Conservation (phyloP, 2,888 invertebrate genomes). For the Danaus chrysippus region DNA sequence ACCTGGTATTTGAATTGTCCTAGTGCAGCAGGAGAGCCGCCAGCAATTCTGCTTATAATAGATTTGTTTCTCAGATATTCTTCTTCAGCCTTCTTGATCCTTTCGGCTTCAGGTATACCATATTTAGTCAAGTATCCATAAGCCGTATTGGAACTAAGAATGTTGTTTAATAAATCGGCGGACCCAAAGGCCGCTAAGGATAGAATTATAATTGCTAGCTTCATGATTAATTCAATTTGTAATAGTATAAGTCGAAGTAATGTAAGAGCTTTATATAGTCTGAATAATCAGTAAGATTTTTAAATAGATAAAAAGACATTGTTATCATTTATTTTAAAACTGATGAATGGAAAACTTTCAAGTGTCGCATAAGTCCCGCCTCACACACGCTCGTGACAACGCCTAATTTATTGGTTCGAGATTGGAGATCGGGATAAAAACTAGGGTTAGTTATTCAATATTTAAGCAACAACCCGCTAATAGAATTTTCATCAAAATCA, state of each 20-base stretch:
- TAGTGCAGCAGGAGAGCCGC: slow-evolving; percentile 15
- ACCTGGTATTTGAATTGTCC: slow-evolving; percentile 25
- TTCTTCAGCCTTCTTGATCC: slow-evolving; percentile 44
- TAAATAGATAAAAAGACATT: slow-evolving; percentile 15
- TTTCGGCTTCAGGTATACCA: slow-evolving; percentile 44
- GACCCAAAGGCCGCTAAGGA: slow-evolving; percentile 12
- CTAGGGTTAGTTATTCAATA: no score
- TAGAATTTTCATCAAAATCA: no score
- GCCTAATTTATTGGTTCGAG: no score
- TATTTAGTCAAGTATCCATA: slow-evolving; percentile 44
- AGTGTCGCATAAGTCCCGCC: no score
- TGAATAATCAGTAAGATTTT: slow-evolving; percentile 7
- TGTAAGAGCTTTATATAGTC: slow-evolving; percentile 22
- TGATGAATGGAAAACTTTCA: no score
- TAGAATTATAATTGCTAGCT: slow-evolving; percentile 23
- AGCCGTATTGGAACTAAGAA: slow-evolving; percentile 28
- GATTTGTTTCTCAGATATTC: slow-evolving; percentile 12
- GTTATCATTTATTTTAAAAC: slow-evolving; percentile 1
- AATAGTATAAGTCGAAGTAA: slow-evolving; percentile 13
- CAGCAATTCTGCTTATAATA: not conserved
- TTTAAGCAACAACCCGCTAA: no score
- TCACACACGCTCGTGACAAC: no score
- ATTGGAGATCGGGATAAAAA: no score
- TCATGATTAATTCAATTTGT: no score
- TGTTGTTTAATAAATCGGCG: not conserved